phyloP scores from a whole-genome alignment of 2,113 vertebrate genomes.

The Barbus barbus region DNA sequence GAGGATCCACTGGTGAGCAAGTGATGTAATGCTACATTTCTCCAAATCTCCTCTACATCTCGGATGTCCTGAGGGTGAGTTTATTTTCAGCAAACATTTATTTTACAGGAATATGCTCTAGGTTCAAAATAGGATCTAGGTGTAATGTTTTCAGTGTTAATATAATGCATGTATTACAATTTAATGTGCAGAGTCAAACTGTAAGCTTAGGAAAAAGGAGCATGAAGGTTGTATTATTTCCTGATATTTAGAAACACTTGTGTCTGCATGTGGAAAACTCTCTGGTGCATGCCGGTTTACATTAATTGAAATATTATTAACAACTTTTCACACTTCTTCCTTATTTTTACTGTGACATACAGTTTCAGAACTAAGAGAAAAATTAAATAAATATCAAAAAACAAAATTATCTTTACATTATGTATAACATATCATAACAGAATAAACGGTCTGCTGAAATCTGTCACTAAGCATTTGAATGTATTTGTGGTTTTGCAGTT shows the following conservation, averaged over 20 bases:
- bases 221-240: neutral
- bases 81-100: no score
- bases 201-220: neutral
- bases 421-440: neutral
- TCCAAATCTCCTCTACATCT: no score
- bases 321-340: neutral
- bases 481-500: neutral
- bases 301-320: neutral
- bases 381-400: neutral
- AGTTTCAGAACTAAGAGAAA: neutral
- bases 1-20: no score
- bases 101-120: neutral
- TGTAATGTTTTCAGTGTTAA: neutral
- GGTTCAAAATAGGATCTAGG: neutral
- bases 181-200: neutral
- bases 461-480: neutral
- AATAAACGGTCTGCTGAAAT: neutral
- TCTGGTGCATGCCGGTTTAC: neutral
- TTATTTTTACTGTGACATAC: neutral
- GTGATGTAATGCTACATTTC: no score
- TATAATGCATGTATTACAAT: neutral
- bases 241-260: neutral
- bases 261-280: neutral
- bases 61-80: no score
- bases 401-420: neutral